These are phyloP conservation scores for Cochlearius cochlearius DNA, from an alignment of 2,113 vertebrate genomes.

Conservation along the genomic window DNA sequence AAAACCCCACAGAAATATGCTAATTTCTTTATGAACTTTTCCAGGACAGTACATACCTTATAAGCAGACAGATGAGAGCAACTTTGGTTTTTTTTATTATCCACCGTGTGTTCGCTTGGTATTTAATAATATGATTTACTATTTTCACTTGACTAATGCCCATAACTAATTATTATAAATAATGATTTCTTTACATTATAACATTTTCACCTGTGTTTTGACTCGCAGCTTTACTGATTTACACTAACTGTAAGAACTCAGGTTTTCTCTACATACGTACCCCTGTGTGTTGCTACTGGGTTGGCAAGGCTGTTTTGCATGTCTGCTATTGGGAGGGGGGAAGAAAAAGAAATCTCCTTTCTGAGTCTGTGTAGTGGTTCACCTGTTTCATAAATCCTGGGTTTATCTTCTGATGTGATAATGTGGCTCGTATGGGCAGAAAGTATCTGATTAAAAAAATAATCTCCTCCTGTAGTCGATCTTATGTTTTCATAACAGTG, in stretches of 20 bases:
- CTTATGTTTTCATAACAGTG: not conserved
- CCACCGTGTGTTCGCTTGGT: not conserved
- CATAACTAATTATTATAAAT: not conserved
- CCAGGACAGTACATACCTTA: not conserved
- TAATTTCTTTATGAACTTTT: not conserved
- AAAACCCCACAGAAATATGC: not conserved
- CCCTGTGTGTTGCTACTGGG: not conserved
- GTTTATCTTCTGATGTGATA: not conserved
- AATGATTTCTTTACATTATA: not conserved
- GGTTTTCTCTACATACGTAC: not conserved
- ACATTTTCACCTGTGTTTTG: not conserved
- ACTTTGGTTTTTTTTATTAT: not conserved
- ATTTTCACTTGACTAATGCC: not conserved
- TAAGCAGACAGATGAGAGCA: not conserved
- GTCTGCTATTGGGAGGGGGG: not conserved
- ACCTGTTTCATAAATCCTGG: not conserved
- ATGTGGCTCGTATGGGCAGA: not conserved
- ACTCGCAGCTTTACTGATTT: not conserved
- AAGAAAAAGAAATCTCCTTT: not conserved
- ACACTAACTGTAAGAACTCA: not conserved
- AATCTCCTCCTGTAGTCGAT: not conserved
- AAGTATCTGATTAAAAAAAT: not conserved
- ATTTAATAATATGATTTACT: not conserved
- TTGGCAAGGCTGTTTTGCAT: not conserved
- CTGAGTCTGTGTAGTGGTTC: not conserved